phyloP scores from a whole-genome alignment of 2,797 vertebrate genomes.

The Alca torda region DNA sequence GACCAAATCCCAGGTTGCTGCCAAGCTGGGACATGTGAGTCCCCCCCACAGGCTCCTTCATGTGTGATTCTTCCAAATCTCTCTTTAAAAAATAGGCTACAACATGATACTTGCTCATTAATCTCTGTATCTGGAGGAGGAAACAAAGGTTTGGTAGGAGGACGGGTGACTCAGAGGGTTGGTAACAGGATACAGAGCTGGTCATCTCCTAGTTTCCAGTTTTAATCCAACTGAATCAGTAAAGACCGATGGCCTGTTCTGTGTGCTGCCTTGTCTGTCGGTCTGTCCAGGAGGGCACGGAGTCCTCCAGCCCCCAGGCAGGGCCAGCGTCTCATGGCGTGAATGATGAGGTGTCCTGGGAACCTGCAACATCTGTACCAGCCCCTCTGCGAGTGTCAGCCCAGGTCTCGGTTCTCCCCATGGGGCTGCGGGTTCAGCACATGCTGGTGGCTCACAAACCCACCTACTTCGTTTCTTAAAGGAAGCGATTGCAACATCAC shows the following conservation, averaged over 20 bases:
- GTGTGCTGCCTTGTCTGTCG: neutral
- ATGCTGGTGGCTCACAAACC: neutral
- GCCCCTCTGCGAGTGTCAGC: neutral
- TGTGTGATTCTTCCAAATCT: neutral
- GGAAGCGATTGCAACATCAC: neutral
- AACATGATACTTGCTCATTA: neutral
- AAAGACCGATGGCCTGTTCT: neutral
- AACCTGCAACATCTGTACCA: neutral
- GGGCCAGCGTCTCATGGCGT: rapidly evolving
- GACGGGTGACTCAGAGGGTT: slow-evolving; percentile 31
- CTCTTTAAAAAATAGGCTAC: neutral
- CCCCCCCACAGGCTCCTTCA: neutral
- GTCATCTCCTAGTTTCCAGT: slow-evolving; percentile 3
- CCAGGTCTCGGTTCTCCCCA: neutral
- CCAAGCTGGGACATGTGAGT: neutral
- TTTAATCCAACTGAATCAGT: slow-evolving; percentile 49
- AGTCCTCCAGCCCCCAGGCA: neutral
- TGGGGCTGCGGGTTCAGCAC: neutral
- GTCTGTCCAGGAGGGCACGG: neutral
- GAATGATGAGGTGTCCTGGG: neutral
- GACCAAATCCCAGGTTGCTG: neutral
- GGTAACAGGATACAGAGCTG: slow-evolving; percentile 32
- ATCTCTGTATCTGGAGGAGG: slow-evolving; percentile 8
- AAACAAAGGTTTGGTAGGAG: slow-evolving; percentile 22
- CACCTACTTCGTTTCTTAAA: neutral